Evolutionary conservation across 2,888 invertebrate genomes (phyloP).

Genomic region (Drosophila quasianomalipes): DNA sequence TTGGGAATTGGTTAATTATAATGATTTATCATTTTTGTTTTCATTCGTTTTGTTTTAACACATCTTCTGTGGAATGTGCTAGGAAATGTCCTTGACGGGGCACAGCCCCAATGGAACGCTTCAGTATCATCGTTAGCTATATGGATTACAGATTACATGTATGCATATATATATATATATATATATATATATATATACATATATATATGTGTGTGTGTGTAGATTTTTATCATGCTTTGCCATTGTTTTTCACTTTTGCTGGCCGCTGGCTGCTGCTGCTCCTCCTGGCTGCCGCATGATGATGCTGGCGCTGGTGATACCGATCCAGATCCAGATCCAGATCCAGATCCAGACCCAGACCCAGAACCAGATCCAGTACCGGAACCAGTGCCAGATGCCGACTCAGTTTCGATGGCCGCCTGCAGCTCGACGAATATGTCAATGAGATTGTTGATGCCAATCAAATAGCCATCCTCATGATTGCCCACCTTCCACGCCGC

Average conservation of each 20-base stretch:
- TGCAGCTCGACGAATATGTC: constrained; percentile 89
- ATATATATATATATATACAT: constrained; percentile 8
- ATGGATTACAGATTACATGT: constrained; percentile 12
- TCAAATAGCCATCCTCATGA: constrained; percentile 98
- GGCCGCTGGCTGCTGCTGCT: constrained; percentile 26
- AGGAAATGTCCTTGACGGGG: constrained; percentile 54
- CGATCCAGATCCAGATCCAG: constrained; percentile 50
- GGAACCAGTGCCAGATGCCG: constrained; percentile 2
- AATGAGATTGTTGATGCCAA: constrained; percentile 95
- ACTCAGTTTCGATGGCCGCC: constrained; percentile 54
- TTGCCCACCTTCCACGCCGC: constrained; percentile 97
- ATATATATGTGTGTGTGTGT: constrained; percentile 9
- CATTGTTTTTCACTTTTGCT: constrained; percentile 31
- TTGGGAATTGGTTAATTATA: constrained; percentile 39
- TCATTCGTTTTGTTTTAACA: constrained; percentile 22
- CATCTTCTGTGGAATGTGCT: constrained; percentile 51
- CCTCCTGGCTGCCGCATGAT: constrained; percentile 44
- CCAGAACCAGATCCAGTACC: constrained; percentile 9
- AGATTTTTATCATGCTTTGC: constrained; percentile 21
- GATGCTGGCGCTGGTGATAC: constrained; percentile 45
- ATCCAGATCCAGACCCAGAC: constrained; percentile 26
- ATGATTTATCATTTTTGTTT: constrained; percentile 25
- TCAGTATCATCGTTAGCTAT: constrained; percentile 48
- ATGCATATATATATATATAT: constrained; percentile 7
- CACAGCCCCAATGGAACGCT: constrained; percentile 61